These are phyloP conservation scores for Osmerus eperlanus DNA, from an alignment of 2,113 vertebrate species.

Conservation along the genomic window DNA sequence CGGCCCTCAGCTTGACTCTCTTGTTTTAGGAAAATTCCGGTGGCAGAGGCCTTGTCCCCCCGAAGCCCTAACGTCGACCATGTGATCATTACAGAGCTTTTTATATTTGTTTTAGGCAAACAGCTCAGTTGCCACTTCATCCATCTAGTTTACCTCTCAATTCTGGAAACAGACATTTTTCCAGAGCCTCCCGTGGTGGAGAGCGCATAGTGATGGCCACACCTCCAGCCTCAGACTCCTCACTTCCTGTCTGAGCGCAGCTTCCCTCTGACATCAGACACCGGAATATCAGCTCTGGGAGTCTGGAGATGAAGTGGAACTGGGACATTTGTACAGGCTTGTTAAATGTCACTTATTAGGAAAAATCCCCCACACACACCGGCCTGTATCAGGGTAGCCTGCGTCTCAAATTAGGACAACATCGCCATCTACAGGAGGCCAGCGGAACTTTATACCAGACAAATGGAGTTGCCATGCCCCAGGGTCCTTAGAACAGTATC, in stretches of 20 bases:
- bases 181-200: constrained; percentile 12
- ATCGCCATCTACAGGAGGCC: constrained; percentile 71
- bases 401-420: constrained; percentile 54
- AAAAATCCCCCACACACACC: constrained; percentile 49
- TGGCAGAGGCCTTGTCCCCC: constrained; percentile 36
- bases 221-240: constrained; percentile 6
- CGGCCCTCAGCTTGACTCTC: constrained; percentile 54
- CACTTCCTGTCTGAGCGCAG: constrained; percentile 11
- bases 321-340: constrained; percentile 48
- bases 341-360: constrained; percentile 59
- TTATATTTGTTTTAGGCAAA: constrained; percentile 69
- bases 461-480: constrained; percentile 1
- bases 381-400: not conserved
- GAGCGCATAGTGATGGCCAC: constrained; percentile 22
- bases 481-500: constrained; percentile 8
- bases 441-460: not conserved
- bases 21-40: constrained; percentile 72
- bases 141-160: constrained; percentile 57
- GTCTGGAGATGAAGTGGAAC: constrained; percentile 10
- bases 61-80: constrained; percentile 57
- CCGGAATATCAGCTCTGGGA: not conserved
- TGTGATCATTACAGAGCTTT: constrained; percentile 58
- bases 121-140: constrained; percentile 65
- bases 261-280: constrained; percentile 35
- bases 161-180: constrained; percentile 36